Evolutionary conservation across 2,888 invertebrate species (phyloP), one percentile per base, ranked within the genome.

Genomic region (Macaria liturata): DNA sequence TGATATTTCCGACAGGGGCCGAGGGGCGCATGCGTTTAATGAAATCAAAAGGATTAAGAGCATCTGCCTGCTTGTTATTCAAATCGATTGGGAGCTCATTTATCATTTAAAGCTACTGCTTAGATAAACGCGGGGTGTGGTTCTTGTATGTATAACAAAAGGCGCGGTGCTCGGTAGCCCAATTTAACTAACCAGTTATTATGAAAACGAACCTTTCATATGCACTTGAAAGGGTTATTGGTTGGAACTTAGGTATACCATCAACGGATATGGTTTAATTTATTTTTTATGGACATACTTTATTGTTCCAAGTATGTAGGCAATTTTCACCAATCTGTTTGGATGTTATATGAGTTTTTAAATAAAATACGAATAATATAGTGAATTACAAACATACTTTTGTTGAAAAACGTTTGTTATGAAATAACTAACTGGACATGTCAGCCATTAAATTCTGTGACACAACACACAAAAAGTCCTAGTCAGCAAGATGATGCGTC

Each of bases 11-110:
- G 91, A 91, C 91, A 89, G 78, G 82, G 80, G 79, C 80, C 80
- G 81, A 86, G 82, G 85, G 88, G 89, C 85, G 90, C 91, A 90
- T 89, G 91, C 88, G 86, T 89, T 90, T 88, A 91, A 91, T 89
- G 88, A 90, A 91, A 91, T 91, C 88, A 91, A 91, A 91, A 88
- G 91, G 91, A 91, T 91, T 91, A 91, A 90, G 81, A 88, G 90
- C 91, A 91, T 91, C 91, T 91, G 91, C 90, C 88, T 86, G 83
- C 85, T 91, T 91, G 88, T 91, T 91, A 91, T 91, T 91, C 88
- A 91, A 91, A 91, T 91, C 89, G 88, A 91, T 91, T 82, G 88
- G 84, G 88, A 86, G 88, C 88, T 88, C 90, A 81, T 91, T 91
- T 90, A 91, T 91, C 90, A 91, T 89, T 89, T 88, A 80, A 88